A percentile compares a stretch with the other conserved stretches of the same genome.
Evolutionary conservation across 2,888 invertebrate species (phyloP).

Genomic region (Erebia ligea): DNA sequence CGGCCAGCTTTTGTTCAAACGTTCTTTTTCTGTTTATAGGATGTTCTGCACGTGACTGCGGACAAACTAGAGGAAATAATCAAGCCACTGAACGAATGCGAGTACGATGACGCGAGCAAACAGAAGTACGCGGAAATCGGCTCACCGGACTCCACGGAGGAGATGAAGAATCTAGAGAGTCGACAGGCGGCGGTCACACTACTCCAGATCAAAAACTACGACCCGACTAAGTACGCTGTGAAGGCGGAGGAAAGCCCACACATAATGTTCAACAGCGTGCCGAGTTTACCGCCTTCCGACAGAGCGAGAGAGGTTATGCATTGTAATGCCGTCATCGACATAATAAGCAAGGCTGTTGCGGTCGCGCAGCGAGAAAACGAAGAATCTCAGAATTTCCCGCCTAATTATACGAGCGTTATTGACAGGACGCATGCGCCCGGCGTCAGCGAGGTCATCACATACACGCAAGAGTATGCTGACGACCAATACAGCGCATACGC

Average conservation of each 20-base stretch:
- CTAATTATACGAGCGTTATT: conserved; percentile 65
- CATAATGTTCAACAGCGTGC: conserved; percentile 83
- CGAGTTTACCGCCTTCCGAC: conserved; percentile 81
- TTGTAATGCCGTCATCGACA: conserved; percentile 80
- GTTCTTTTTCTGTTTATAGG: conserved; percentile 76
- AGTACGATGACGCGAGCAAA: conserved; percentile 64
- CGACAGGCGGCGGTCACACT: conserved; percentile 80
- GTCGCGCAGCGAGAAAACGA: conserved; percentile 79
- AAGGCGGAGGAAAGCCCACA: conserved; percentile 78
- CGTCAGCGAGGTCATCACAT: conserved; percentile 50
- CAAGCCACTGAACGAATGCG: conserved; percentile 70
- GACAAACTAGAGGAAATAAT: conserved; percentile 83
- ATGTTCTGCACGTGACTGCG: conserved; percentile 82
- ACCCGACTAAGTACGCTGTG: conserved; percentile 74
- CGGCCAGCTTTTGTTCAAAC: conserved; percentile 59
- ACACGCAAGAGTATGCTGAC: conserved; percentile 67
- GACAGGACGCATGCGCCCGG: conserved; percentile 60
- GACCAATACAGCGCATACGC: conserved; percentile 67
- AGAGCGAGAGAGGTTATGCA: conserved; percentile 80
- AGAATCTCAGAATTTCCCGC: conserved; percentile 67
- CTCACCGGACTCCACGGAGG: conserved; percentile 79
- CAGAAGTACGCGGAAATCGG: conserved; percentile 73
- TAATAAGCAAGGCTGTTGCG: conserved; percentile 79
- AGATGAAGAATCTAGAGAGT: conserved; percentile 80
- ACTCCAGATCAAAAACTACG: conserved; percentile 80